Evolutionary conservation across 2,888 invertebrate species (phyloP), one percentile per base, ranked within the genome.

Genomic region (Ramazzottius varieornatus): DNA sequence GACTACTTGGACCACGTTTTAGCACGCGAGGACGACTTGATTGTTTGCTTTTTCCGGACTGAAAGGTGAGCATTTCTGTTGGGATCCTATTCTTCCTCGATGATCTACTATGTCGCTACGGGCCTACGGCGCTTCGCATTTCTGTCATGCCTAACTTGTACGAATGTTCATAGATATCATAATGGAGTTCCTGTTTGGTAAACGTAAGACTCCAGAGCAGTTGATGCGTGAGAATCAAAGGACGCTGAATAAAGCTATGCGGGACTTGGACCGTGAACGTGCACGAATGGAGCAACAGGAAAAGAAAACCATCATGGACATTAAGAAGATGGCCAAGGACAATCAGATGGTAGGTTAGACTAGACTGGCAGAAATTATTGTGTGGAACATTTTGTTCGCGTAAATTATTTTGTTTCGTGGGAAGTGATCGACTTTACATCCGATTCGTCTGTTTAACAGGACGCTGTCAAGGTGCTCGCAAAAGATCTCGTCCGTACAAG

Each of bases 381-480:
- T n/a, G n/a, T n/a, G n/a, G n/a, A n/a, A 20, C 40, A 40, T 40
- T 40, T 40, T 40, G 40, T 8, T 20, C 20, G 20, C 8, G 8
- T 40, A 8, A 20, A 40, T 40, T 40, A 20, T 13, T 40, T 20
- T 13, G 20, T 40, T 40, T 40, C 40, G n/a, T 40, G 40, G 8
- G 8, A 20, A 40, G 8, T 40, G 40, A 40, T 40, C 20, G 40
- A 40, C 40, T 40, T 8, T 40, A 40, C 40, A 13, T 8, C 40
- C 40, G 40, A 13, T 63, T 63, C 63, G 8, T 63, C 63, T 32
- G 8, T 32, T 63, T 32, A 13, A 46, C 74, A 90, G 90, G 96
- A 98, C 79, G 92, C 98, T 20, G 98, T 98, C 0, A 96, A 93
- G 81, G 94, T 98, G 70, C 96, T 98, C 96, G 98, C 98, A 0